Percentiles rank a stretch among this genome's conserved stretches.
phyloP scores from a whole-genome alignment of 2,113 vertebrate genomes.

The Scatophagus argus region DNA sequence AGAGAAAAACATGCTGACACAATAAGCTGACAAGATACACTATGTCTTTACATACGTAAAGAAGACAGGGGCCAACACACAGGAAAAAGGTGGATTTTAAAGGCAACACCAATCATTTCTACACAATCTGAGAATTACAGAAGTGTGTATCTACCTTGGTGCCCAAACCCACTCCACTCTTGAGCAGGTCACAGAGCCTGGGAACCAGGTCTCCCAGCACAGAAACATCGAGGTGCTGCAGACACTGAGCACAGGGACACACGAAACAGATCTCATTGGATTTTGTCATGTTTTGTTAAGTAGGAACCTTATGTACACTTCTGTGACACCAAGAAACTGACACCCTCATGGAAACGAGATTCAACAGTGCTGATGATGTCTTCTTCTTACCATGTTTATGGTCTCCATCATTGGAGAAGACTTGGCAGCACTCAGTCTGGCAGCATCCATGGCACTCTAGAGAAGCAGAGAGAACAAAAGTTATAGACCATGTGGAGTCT shows the following conservation, averaged over 20 bases:
- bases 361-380: neutral
- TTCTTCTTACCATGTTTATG: constrained; percentile 91
- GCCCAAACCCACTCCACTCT: constrained; percentile 94
- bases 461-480: neutral
- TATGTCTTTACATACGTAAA: neutral
- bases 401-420: constrained; percentile 99
- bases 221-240: constrained; percentile 94
- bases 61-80: too few relatives aligned
- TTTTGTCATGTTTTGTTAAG: neutral
- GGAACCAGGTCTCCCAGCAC: constrained; percentile 94
- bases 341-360: neutral
- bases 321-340: neutral
- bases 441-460: constrained; percentile 95
- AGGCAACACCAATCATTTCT: neutral
- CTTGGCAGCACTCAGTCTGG: constrained; percentile 95
- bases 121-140: neutral
- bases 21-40: neutral
- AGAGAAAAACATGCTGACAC: neutral
- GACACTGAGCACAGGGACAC: constrained; percentile 85
- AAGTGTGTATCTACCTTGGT: constrained; percentile 89
- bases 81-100: neutral
- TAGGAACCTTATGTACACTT: neutral
- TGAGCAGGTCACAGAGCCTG: constrained; percentile 93
- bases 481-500: neutral
- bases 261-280: neutral